Evolutionary conservation across 2,888 invertebrate species (phyloP), one percentile per base, ranked within the genome.

Genomic region (Bellardia bayeri): DNA sequence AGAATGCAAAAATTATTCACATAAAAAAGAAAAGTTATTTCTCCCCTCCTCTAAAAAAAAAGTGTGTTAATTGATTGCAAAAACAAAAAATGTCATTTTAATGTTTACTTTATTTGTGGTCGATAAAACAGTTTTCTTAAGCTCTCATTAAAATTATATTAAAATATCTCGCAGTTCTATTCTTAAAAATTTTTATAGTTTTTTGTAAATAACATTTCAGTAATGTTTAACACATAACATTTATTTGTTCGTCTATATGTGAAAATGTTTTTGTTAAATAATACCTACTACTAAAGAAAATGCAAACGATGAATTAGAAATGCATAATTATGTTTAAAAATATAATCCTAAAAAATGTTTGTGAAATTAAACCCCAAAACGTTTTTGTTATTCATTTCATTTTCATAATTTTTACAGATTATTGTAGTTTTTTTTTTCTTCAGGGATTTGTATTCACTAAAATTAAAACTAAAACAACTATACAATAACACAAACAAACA

Each of bases 31-130:
- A 64, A 37, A 30, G 37, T 66, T 23, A 49, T 30, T 64, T 13
- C 40, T 69, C 75, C 69, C 63, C n/a, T 16, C 54, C 45, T n/a
- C n/a, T n/a, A n/a, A 45, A 56, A 30, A 23, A 66, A 66, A 79
- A 85, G 61, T 63, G 58, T 85, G 13, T 64, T 86, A 64, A 69
- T 71, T 58, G 6, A 63, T 40, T 63, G 56, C 37, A 45, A 45
- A 45, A 61, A 64, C 23, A 37, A 71, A 30, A 51, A 84, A 78
- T 87, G 85, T 78, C 81, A 87, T 54, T 81, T 86, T 78, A 85
- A 69, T 87, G 85, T 87, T 87, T 87, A 87, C 85, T 85, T 87
- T 82, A 69, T 78, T 66, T 61, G 61, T 61, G 51, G 76, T 82
- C 85, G 85, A 69, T 87, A 87, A 82, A 30, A 42, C 82, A 78